These are phyloP conservation scores for Eretmodus cyanostictus DNA, from an alignment of 2,113 vertebrate genomes.

Conservation along the genomic window DNA sequence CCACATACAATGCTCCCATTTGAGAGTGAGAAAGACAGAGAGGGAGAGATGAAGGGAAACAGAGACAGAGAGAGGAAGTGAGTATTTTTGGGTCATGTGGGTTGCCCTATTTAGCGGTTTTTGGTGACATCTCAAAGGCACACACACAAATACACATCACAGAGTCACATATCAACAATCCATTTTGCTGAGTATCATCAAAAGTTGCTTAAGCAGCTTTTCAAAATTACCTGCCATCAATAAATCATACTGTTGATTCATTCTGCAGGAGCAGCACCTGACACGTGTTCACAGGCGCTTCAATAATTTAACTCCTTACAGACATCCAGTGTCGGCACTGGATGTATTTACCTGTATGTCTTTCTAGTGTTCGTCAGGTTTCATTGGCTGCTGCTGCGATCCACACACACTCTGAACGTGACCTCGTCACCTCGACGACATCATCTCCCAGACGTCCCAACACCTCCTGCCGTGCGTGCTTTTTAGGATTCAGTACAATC, in stretches of 20 bases:
- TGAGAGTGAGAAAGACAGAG: constrained; percentile 16
- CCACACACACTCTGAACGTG: not conserved
- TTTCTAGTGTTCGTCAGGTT: not conserved
- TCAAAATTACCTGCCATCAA: constrained; percentile 24
- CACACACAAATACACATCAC: not conserved
- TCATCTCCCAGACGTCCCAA: not conserved
- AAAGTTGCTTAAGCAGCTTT: constrained; percentile 24
- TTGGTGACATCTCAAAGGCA: constrained; percentile 30
- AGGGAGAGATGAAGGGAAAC: constrained; percentile 28
- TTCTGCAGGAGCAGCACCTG: not conserved
- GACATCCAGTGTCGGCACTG: not conserved
- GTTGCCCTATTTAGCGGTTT: constrained; percentile 61
- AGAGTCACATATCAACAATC: not conserved
- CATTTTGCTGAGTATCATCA: constrained; percentile 39
- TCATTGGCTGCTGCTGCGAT: not conserved
- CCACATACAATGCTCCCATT: constrained; percentile 56
- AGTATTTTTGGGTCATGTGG: constrained; percentile 64
- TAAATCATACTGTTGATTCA: constrained; percentile 24
- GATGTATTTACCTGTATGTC: not conserved
- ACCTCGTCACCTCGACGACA: not conserved
- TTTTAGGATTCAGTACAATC: not conserved
- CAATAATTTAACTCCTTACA: not conserved
- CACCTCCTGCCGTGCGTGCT: not conserved
- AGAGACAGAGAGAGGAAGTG: constrained; percentile 31
- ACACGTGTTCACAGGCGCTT: not conserved